phyloP scores from a whole-genome alignment of 2,888 invertebrate species.

The Entomobrya multifasciata region DNA sequence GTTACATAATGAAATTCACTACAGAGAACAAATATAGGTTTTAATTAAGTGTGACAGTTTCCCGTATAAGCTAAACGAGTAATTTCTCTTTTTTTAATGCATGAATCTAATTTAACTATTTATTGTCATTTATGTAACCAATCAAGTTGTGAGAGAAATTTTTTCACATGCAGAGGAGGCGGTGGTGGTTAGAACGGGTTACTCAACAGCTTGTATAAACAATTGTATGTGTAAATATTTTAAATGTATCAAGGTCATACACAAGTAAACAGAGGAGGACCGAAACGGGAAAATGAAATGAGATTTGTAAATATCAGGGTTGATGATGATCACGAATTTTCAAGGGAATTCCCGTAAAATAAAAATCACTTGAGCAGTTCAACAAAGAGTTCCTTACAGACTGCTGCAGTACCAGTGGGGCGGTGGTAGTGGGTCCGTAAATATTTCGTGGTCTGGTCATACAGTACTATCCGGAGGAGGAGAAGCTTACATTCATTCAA shows the following conservation, averaged over 20 bases:
- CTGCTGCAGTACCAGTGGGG: neutral
- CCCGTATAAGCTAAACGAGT: too few relatives aligned
- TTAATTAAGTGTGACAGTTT: too few relatives aligned
- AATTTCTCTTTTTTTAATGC: too few relatives aligned
- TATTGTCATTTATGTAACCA: too few relatives aligned
- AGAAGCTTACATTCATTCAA: too few relatives aligned
- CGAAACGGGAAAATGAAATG: slow-evolving; percentile 28
- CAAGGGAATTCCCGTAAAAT: slow-evolving; percentile 53
- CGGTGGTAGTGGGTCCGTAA: neutral
- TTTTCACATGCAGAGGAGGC: too few relatives aligned
- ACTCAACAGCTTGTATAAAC: too few relatives aligned
- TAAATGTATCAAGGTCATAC: slow-evolving; percentile 54
- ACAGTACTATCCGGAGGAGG: neutral
- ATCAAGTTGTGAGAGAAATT: too few relatives aligned
- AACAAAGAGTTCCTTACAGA: neutral
- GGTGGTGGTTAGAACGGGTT: too few relatives aligned
- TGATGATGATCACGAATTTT: slow-evolving; percentile 24
- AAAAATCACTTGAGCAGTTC: slow-evolving; percentile 49
- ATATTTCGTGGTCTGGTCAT: neutral
- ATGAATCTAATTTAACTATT: too few relatives aligned
- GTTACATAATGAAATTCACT: neutral
- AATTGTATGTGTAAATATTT: slow-evolving; percentile 41
- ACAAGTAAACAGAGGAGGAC: slow-evolving; percentile 35
- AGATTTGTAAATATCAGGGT: slow-evolving; percentile 48
- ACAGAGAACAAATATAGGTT: too few relatives aligned